These are phyloP conservation scores for Cephus nigrinus DNA, from an alignment of 2,888 invertebrate genomes.

Conservation along the genomic window DNA sequence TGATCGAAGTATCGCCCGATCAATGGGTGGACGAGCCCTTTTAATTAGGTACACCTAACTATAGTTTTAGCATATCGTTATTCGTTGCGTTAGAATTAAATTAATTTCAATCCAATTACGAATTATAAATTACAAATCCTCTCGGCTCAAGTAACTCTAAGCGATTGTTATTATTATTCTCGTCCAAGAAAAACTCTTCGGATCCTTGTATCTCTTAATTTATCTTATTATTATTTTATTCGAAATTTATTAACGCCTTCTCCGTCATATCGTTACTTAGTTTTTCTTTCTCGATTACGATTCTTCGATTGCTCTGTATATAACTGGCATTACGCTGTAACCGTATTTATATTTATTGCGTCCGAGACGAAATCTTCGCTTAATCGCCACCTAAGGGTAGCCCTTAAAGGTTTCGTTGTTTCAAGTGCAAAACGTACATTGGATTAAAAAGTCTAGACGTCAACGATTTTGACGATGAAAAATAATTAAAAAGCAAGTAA, in stretches of 20 bases:
- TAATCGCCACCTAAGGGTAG: not conserved
- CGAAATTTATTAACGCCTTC: constrained; percentile 8
- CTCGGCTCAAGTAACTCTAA: not conserved
- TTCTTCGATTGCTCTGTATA: not conserved
- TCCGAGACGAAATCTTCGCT: not conserved
- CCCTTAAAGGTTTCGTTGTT: not conserved
- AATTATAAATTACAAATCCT: not conserved
- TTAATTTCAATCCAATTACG: not conserved
- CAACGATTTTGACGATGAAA: not conserved
- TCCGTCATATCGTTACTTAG: not conserved
- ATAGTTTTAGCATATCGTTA: not conserved
- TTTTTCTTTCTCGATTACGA: not conserved
- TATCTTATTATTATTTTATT: not conserved
- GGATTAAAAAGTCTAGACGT: not conserved
- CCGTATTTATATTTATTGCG: not conserved
- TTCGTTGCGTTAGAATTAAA: not conserved
- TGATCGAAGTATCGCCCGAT: not conserved
- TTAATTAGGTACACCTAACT: not conserved
- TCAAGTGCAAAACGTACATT: not conserved
- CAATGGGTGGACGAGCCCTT: not conserved
- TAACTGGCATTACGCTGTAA: not conserved
- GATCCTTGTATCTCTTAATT: no score
- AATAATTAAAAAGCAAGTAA: not conserved
- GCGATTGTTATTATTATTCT: not conserved
- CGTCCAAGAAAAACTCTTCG: no score